A percentile compares a stretch with the other conserved stretches of the same genome.
phyloP scores from a whole-genome alignment of 2,113 vertebrate species.

The Casuarius casuarius region DNA sequence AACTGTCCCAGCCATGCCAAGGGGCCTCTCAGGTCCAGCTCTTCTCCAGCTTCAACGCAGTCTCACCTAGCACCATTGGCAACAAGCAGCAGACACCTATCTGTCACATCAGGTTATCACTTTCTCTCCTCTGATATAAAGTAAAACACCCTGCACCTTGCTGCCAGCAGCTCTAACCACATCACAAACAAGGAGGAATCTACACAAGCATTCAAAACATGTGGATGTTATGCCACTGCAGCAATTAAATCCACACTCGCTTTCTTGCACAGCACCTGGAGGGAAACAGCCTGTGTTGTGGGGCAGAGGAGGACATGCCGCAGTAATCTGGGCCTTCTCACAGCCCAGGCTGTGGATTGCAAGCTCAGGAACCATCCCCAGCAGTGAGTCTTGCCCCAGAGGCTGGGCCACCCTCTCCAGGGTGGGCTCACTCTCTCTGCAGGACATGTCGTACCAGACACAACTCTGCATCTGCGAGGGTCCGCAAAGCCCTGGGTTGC shows the following conservation, averaged over 20 bases:
- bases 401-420: fast-evolving
- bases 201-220: conserved; percentile 65
- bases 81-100: background rate
- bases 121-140: conserved; percentile 3
- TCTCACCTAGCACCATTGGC: background rate
- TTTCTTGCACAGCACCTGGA: conserved; percentile 35
- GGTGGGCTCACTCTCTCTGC: background rate
- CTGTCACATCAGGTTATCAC: background rate
- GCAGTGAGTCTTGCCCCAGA: background rate
- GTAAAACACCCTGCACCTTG: background rate
- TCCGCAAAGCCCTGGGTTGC: background rate
- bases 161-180: conserved; percentile 59
- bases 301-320: conserved; percentile 44
- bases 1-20: fast-evolving
- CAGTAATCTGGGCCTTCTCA: background rate
- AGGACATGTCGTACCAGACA: background rate
- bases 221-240: conserved; percentile 34
- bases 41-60: background rate
- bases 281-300: background rate
- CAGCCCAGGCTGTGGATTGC: background rate
- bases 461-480: fast-evolving
- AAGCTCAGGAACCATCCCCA: background rate
- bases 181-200: conserved; percentile 64
- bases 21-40: background rate
- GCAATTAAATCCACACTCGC: conserved; percentile 50